Percentiles rank a stretch among this genome's conserved stretches.
phyloP scores from a whole-genome alignment of 2,888 invertebrate genomes.

The Sinelater perroti region DNA sequence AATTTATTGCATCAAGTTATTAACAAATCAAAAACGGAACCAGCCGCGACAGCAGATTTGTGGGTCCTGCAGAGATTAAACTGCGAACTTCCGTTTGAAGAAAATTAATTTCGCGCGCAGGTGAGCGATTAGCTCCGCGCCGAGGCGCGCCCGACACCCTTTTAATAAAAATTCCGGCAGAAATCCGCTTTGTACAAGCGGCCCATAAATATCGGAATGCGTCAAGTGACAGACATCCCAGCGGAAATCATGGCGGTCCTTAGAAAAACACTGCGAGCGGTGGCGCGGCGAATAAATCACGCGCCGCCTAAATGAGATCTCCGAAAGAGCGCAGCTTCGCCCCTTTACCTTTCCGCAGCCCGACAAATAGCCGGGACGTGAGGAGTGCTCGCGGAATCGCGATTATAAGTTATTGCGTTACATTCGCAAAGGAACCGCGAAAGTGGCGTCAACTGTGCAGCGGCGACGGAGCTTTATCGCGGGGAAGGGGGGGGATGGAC shows the following conservation, averaged over 20 bases:
- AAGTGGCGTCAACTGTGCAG: constrained; percentile 18
- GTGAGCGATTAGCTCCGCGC: too few species aligned
- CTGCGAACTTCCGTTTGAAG: too few species aligned
- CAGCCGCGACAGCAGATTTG: not conserved
- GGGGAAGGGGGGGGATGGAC: constrained; percentile 1
- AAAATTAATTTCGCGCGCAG: too few species aligned
- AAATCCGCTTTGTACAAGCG: constrained; percentile 6
- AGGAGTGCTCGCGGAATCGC: constrained; percentile 35
- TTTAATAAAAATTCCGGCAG: constrained; percentile 2
- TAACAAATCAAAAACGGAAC: constrained; percentile 13
- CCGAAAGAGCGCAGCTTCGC: constrained; percentile 30
- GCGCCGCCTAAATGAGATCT: constrained; percentile 41
- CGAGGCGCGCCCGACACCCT: too few species aligned
- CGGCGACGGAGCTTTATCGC: constrained; percentile 10
- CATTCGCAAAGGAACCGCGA: constrained; percentile 31
- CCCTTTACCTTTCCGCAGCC: constrained; percentile 30
- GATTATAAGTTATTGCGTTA: constrained; percentile 40
- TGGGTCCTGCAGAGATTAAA: not conserved
- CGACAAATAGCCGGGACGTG: constrained; percentile 41
- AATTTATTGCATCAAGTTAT: constrained; percentile 16
- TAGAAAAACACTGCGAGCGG: constrained; percentile 34
- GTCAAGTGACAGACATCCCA: constrained; percentile 39
- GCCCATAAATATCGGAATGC: constrained; percentile 39
- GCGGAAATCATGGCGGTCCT: constrained; percentile 38
- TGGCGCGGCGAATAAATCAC: constrained; percentile 39